Conservation (phyloP, 2,113 vertebrate species). For the Pituophis catenifer region DNA sequence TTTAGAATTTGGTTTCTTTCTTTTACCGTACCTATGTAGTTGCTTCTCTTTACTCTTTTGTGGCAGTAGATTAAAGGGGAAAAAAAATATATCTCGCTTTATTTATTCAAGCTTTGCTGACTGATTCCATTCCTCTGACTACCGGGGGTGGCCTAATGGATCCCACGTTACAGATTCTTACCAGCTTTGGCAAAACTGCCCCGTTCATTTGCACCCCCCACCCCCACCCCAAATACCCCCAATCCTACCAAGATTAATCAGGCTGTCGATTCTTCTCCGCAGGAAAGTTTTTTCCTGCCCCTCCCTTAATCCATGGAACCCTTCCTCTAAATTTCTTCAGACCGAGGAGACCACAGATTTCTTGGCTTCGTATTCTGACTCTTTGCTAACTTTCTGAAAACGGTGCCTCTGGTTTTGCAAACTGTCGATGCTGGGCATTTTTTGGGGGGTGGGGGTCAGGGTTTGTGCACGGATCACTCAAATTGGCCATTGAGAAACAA, state of each 20-base stretch:
- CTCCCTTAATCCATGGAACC: slow-evolving; percentile 36
- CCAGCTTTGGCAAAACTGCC: slow-evolving; percentile 31
- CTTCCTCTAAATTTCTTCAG: slow-evolving; percentile 34
- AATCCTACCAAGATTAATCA: slow-evolving; percentile 40
- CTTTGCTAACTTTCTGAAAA: slow-evolving; percentile 51
- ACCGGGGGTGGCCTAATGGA: not conserved
- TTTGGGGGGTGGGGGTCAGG: not conserved
- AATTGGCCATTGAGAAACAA: slow-evolving; percentile 59
- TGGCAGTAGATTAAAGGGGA: not conserved
- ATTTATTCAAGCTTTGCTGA: not conserved
- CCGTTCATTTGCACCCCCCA: slow-evolving; percentile 14
- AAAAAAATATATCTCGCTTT: not conserved
- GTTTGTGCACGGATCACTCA: slow-evolving; percentile 9
- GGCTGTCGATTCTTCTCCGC: slow-evolving; percentile 37
- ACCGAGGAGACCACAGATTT: slow-evolving; percentile 45
- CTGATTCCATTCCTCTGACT: slow-evolving; percentile 5
- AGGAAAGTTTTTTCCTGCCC: slow-evolving; percentile 30
- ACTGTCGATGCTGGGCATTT: slow-evolving; percentile 50
- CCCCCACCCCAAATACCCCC: not conserved
- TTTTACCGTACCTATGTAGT: not conserved
- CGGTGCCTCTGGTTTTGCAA: slow-evolving; percentile 58
- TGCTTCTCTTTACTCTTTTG: not conserved
- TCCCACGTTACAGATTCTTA: not conserved
- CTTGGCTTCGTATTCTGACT: slow-evolving; percentile 52
- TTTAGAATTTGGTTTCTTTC: not conserved